phyloP scores from a whole-genome alignment of 1,140 invertebrate genomes.

The Bombus superbus region DNA sequence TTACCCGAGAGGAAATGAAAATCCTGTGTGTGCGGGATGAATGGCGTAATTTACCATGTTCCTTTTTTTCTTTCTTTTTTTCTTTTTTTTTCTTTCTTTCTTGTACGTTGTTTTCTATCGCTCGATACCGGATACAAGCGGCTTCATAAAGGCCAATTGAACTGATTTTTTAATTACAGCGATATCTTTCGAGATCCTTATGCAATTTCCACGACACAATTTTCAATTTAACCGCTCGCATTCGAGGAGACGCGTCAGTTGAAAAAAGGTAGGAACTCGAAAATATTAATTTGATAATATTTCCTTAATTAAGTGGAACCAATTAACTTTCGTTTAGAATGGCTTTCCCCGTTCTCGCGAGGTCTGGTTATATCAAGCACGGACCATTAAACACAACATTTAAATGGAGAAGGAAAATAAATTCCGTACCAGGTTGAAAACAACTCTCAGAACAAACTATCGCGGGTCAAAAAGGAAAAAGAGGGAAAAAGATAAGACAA shows the following conservation, averaged over 20 bases:
- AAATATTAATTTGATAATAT: slow-evolving; percentile 28
- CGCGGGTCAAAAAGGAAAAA: not conserved
- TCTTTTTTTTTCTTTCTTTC: not conserved
- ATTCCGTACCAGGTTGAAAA: not conserved
- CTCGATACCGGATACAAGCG: not conserved
- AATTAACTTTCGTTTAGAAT: slow-evolving; percentile 29
- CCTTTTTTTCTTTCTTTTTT: not conserved
- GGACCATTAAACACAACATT: not conserved
- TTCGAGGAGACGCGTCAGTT: not conserved
- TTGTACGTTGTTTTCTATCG: not conserved
- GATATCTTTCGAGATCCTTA: not conserved
- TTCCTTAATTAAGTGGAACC: slow-evolving; percentile 9
- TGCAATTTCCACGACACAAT: not conserved
- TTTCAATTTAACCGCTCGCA: not conserved
- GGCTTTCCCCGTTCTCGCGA: not conserved
- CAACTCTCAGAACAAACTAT: not conserved
- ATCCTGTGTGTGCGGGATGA: not conserved
- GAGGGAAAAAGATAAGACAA: too few species aligned
- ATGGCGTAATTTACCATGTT: not conserved
- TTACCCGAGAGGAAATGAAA: not conserved
- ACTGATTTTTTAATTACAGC: slow-evolving; percentile 1
- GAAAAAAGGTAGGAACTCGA: not conserved
- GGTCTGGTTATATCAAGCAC: not conserved
- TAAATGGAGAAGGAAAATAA: not conserved
- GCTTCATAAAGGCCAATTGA: not conserved